phyloP scores from a whole-genome alignment of 2,888 invertebrate genomes.

The Balanococcus diminutus region DNA sequence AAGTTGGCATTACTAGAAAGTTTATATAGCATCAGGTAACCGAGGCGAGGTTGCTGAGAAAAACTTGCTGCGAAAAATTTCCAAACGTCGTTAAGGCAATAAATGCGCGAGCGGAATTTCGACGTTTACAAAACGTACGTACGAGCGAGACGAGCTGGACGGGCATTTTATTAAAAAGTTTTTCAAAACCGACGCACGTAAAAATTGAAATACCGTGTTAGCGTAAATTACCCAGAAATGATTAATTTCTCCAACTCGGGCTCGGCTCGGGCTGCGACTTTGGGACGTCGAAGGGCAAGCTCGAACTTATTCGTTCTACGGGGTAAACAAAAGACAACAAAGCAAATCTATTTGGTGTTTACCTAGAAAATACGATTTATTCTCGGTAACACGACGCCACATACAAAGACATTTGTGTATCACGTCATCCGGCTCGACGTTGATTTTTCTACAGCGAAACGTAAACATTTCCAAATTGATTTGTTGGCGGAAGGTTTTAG shows the following conservation, averaged over 20 bases:
- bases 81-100: not conserved
- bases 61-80: not conserved
- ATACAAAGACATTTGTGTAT: not conserved
- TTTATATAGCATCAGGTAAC: not conserved
- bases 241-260: not conserved
- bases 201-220: not conserved
- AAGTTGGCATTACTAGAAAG: too few species aligned
- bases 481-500: not conserved
- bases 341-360: conserved; percentile 1
- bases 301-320: too few species aligned
- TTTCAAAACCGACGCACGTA: not conserved
- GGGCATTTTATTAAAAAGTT: too few species aligned
- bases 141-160: too few species aligned
- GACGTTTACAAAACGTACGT: too few species aligned
- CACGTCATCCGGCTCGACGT: not conserved
- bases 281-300: too few species aligned
- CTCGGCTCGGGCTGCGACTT: not conserved
- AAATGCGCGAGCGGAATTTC: not conserved
- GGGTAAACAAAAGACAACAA: not conserved
- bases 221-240: conserved; percentile 15
- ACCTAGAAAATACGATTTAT: conserved; percentile 6
- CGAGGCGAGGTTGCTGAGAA: not conserved
- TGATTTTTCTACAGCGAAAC: not conserved
- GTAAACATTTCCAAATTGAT: not conserved
- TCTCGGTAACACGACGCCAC: not conserved